Evolutionary conservation across 23 tunicate species (phyloP), one percentile per base, ranked within the genome.

Genomic region (Halocynthia roretzi): DNA sequence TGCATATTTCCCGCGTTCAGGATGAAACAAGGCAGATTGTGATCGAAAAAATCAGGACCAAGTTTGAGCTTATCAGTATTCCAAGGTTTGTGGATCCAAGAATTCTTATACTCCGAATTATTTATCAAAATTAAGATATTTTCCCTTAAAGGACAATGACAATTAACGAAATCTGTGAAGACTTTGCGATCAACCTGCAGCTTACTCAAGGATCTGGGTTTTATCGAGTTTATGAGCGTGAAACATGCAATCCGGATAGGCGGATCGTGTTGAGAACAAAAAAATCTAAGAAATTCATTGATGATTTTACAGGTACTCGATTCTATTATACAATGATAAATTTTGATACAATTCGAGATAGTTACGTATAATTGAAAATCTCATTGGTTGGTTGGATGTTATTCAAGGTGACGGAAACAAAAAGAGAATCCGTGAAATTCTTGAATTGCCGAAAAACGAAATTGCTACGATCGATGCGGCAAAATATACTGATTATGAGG

Each of bases 161-260:
- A 9, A 88, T 88, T 76, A 88, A 88, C 73, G 95, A 88, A n/a
- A 64, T 88, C 10, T 88, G 95, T 65, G 67, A 83, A 87, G 81
- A 87, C 17, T 64, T 83, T 58, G 95, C 80, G 8, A 83, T 88
- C 15, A 88, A 88, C 60, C 81, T 88, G 7, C 95, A 88, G 61
- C 65, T 88, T 5, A 88, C 95, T 44, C 95, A 88, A 83, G 95
- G 95, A 23, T 58, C 86, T 9, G 95, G 95, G 8, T 88, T 88
- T 74, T 88, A 83, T 53, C 80, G 95, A 73, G 83, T 78, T 23
- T 88, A 83, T 63, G 95, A 88, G 22, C 81, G 75, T 54, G 95
- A 88, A 83, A 83, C 84, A 54, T 88, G 95, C 70, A 79, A 83
- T 15, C 95, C 95, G 40, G 95, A 88, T 80, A 81, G 95, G 18